A percentile compares a stretch with the other conserved stretches of the same genome.
These are phyloP conservation scores for Scaptomyza polygonia DNA, from an alignment of 2,888 invertebrate genomes.

Conservation along the genomic window DNA sequence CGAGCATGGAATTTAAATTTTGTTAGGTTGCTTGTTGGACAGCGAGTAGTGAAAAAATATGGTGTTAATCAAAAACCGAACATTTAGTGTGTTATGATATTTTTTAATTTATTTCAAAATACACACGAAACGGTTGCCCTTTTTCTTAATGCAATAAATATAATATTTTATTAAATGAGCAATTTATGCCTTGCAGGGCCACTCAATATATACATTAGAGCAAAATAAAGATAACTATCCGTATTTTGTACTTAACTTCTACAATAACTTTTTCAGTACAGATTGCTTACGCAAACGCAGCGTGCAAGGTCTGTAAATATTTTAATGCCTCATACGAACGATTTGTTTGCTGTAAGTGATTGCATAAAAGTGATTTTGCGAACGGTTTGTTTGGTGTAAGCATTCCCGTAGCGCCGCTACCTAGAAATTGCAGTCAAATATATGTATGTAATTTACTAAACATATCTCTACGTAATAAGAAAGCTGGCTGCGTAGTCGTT, in stretches of 20 bases:
- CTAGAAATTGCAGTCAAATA: conserved; percentile 49
- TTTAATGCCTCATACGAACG: conserved; percentile 27
- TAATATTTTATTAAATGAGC: too few relatives aligned
- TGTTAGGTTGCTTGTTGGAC: not conserved
- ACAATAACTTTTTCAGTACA: conserved; percentile 25
- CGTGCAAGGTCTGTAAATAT: conserved; percentile 24
- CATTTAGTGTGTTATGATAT: too few relatives aligned
- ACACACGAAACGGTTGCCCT: too few relatives aligned
- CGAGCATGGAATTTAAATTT: not conserved
- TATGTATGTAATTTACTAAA: conserved; percentile 43
- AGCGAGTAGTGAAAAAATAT: too few relatives aligned
- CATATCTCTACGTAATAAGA: conserved; percentile 22
- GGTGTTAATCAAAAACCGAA: too few relatives aligned
- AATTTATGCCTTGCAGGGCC: too few relatives aligned
- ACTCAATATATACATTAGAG: too few relatives aligned
- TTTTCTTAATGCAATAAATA: too few relatives aligned
- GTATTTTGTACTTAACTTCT: not conserved
- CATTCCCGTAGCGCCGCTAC: conserved; percentile 58
- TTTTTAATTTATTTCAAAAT: too few relatives aligned
- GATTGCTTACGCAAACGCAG: conserved; percentile 48
- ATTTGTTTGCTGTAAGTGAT: too few relatives aligned
- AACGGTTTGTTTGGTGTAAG: conserved; percentile 57
- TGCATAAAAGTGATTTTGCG: conserved; percentile 43
- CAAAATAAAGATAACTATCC: not conserved
- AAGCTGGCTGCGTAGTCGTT: conserved; percentile 25